Percentiles rank a stretch among this genome's conserved stretches.
phyloP scores from a whole-genome alignment of 2,113 vertebrate genomes.

The Nasalis larvatus region DNA sequence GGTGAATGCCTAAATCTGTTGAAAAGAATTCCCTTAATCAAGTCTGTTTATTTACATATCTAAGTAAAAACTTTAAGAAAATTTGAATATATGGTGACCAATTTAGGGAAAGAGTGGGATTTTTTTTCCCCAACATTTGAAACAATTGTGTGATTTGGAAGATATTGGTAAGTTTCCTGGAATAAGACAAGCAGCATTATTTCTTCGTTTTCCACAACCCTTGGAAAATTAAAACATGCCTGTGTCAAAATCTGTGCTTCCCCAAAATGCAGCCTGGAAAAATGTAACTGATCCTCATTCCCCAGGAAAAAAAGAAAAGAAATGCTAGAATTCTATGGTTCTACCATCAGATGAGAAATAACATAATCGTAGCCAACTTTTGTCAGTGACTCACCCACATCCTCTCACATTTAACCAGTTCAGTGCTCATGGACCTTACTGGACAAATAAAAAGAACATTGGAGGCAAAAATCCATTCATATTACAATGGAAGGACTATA shows the following conservation, averaged over 20 bases:
- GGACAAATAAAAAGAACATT: not conserved
- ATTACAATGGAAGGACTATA: not conserved
- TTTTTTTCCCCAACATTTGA: not conserved
- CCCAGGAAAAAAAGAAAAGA: not conserved
- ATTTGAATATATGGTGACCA: not conserved
- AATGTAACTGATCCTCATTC: not conserved
- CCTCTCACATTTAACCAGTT: not conserved
- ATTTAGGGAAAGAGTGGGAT: not conserved
- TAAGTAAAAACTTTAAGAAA: conserved; percentile 1
- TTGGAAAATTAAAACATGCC: not conserved
- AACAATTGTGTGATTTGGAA: not conserved
- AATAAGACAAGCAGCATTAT: not conserved
- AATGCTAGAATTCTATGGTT: not conserved
- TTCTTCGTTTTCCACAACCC: conserved; percentile 11
- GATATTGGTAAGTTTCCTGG: not conserved
- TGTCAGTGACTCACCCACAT: not conserved
- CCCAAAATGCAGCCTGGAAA: not conserved
- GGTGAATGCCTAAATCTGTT: not conserved
- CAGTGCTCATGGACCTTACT: not conserved
- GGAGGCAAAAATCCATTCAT: not conserved
- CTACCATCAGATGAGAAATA: not conserved
- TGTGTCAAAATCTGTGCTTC: conserved; percentile 6
- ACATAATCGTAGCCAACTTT: not conserved
- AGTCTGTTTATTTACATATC: not conserved
- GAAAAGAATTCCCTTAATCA: conserved; percentile 10